Base-by-base conservation (phyloP, 2,888 invertebrate species). In the Amphimallon solstitiale region DNA sequence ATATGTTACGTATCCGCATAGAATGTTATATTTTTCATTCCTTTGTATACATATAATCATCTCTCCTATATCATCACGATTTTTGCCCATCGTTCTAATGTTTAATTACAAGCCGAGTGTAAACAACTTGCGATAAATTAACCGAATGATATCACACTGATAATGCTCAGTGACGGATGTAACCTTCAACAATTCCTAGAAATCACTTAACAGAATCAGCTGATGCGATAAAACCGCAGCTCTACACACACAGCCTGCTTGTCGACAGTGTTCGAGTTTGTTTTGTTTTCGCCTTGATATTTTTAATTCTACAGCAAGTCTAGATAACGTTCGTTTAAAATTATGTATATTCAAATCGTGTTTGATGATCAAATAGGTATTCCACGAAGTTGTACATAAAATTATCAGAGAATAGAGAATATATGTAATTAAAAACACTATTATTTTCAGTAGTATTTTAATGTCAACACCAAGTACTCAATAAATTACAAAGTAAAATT, bases 161-260 rank as follows among this genome's bases (percentile, higher is more conserved):
- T 59, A 43, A 23, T 59, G 29, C 23, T 59, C 14, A 9, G 15
- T 17, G 43, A 29, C 29, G 29, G 29, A 29, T 38, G 15, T 43
- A 43, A 38, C 56, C 56, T 59, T 59, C 56, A 19, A 29, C 29
- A 29, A 17, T 59, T 59, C 56, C 29, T 29, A 43, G 56, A 59
- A 59, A 59, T 59, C 14, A 43, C 43, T 59, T 59, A 29, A 34
- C 56, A n/a, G 21, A 40, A 59, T 59, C 64, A 65, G 64, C 64
- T 65, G 64, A 65, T 59, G 56, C 43, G 64, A 56, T 65, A 46
- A 63, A 63, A 29, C 64, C 29, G 9, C 29, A 29, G 5, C 29
- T 29, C 64, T n/a, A n/a, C n/a, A n/a, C n/a, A n/a, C n/a, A 17
- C 56, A 65, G 64, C 48, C 56, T 34, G 64, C 64, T 56, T 65